Percentiles rank a stretch among this genome's conserved stretches.
phyloP scores from a whole-genome alignment of 2,888 invertebrate species.

The Phalera bucephala region DNA sequence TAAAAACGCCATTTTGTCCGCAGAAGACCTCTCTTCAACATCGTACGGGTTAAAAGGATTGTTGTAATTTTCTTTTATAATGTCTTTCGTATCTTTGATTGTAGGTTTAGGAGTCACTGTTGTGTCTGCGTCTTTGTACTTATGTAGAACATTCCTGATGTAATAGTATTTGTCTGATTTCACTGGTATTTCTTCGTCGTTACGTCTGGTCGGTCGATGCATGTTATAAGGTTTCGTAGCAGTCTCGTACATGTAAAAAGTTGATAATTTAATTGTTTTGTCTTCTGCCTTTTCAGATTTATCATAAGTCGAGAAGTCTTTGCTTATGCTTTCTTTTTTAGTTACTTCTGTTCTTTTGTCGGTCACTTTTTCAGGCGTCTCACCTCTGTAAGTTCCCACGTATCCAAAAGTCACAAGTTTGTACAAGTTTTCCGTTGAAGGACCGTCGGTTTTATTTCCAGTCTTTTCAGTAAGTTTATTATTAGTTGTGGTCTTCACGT shows the following conservation, averaged over 20 bases:
- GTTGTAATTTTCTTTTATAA: slow-evolving; percentile 43
- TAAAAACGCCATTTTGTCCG: slow-evolving; percentile 51
- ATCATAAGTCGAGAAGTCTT: slow-evolving; percentile 61
- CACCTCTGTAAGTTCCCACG: slow-evolving; percentile 72
- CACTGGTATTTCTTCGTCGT: slow-evolving; percentile 52
- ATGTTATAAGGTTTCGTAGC: slow-evolving; percentile 66
- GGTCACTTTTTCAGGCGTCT: slow-evolving; percentile 21
- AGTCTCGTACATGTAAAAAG: slow-evolving; percentile 69
- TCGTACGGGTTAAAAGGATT: slow-evolving; percentile 40
- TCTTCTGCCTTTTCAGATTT: slow-evolving; percentile 31
- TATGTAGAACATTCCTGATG: slow-evolving; percentile 68
- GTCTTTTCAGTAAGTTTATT: slow-evolving; percentile 23
- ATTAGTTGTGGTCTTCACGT: slow-evolving; percentile 24
- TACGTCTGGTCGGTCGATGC: slow-evolving; percentile 67
- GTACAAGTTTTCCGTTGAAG: slow-evolving; percentile 66
- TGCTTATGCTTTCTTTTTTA: slow-evolving; percentile 50
- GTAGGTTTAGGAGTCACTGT: slow-evolving; percentile 21
- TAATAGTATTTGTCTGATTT: slow-evolving; percentile 66
- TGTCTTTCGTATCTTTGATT: slow-evolving; percentile 27
- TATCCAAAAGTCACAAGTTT: slow-evolving; percentile 78
- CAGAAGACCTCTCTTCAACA: slow-evolving; percentile 60
- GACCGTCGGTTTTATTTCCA: slow-evolving; percentile 18
- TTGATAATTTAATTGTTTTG: slow-evolving; percentile 59
- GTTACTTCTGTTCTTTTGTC: slow-evolving; percentile 15
- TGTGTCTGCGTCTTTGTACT: slow-evolving; percentile 50